Base-by-base conservation (phyloP, 2,888 invertebrate species). In the Tupiocoris notatus region DNA sequence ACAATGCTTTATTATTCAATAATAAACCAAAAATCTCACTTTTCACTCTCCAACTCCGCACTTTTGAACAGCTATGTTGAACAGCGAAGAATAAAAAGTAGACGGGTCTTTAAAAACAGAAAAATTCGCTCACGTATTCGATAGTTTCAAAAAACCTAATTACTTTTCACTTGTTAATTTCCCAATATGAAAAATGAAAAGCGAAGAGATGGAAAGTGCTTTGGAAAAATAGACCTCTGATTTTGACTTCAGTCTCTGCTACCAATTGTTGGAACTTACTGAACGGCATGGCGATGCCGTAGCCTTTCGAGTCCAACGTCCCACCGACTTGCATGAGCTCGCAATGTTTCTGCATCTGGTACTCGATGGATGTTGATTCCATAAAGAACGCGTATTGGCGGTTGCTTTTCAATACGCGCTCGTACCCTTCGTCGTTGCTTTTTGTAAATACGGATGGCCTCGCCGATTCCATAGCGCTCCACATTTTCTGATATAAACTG, bases 361-460 rank as follows among this genome's bases (percentile, higher is more conserved):
- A 99, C 84, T 99, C 98, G 79, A 98, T 91, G 0, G 92, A 91
- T 0, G 96, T 93, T 3, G 96, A 96, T 86, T 98, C 98, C 95
- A 98, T 97, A 63, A 99, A 87, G 84, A 92, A 98, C 1, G 98
- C 98, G 84, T 96, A 99, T 65, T 81, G 82, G 74, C 87, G 88
- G 83, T 92, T 92, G 59, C 89, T 90, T 84, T 90, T 91, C 71
- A 89, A 82, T 0, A 97, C 97, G 77, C 94, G 87, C 16, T 94
- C 92, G 0, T 95, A 91, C 0, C 97, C 98, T 82, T 95, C 94
- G 62, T 89, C 89, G 83, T 96, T 97, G 82, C 88, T 90, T 77
- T 87, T 88, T 9, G 92, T 90, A 84, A 95, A 96, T 0, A 96
- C 94, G 0, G 90, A 88, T 0, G 95, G 95, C 39, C 91, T 87